These are phyloP conservation scores for Diadophis punctatus DNA, from an alignment of 2,113 vertebrate species.

Conservation along the genomic window DNA sequence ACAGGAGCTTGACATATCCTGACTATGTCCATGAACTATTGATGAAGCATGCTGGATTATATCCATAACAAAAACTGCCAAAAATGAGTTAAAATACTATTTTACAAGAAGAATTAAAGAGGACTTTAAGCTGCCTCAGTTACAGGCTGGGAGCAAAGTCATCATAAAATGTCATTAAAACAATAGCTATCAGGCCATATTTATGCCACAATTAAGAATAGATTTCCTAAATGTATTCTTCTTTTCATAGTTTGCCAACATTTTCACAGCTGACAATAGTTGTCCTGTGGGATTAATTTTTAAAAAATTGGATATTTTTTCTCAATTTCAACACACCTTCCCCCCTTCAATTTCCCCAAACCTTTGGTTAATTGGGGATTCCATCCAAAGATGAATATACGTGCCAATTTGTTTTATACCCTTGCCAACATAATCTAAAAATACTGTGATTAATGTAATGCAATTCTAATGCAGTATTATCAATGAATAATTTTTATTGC, in stretches of 20 bases:
- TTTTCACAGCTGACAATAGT: not conserved
- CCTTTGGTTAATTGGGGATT: not conserved
- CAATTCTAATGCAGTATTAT: not conserved
- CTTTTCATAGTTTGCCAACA: not conserved
- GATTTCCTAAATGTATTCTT: not conserved
- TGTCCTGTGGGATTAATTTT: not conserved
- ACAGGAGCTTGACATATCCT: not conserved
- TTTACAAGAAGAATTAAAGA: not conserved
- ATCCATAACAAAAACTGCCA: not conserved
- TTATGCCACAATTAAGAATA: not conserved
- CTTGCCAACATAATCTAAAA: not conserved
- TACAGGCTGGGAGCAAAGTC: not conserved
- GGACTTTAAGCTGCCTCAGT: not conserved
- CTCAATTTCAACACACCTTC: not conserved
- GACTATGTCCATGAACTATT: not conserved
- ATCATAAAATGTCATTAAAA: not conserved
- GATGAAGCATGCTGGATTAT: not conserved
- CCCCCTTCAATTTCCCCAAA: not conserved
- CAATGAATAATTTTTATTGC: not conserved
- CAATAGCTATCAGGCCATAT: not conserved
- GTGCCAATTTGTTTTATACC: not conserved
- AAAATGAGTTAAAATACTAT: not conserved
- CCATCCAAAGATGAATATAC: not conserved
- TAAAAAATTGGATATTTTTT: not conserved
- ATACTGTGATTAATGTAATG: not conserved